Evolutionary conservation across 2,797 vertebrate species (phyloP), one percentile per base, ranked within the genome.

Genomic region (Labeo calbasu): DNA sequence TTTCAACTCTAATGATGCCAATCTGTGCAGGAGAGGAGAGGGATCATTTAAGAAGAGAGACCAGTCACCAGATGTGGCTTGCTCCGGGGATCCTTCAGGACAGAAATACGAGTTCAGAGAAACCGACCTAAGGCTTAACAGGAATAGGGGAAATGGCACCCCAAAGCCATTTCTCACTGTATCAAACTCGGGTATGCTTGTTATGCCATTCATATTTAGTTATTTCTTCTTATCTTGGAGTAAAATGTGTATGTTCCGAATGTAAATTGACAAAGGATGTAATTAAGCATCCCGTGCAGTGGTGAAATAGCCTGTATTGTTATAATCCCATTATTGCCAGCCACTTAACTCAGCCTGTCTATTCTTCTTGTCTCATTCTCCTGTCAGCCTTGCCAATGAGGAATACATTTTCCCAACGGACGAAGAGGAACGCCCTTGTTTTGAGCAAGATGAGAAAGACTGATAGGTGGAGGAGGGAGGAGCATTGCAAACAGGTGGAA

Each of bases 91-190:
- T 8, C 83, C 92, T 0, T 88, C 93, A 75, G 90, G 92, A 6
- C 93, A 92, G 70, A 97, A 96, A 91, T 98, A 98, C 71, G 92
- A 95, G 11, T 93, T 98, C 80, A 94, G 97, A 69, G 97, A 98
- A 90, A 93, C 97, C 3, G 96, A 95, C 65, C 94, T 96, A 3
- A 95, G 96, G 11, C 94, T 98, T 40, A 96, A 95, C 91, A 92
- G 95, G 83, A 95, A 95, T 88, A 95, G 91, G 85, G 89, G 91
- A 65, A 93, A 92, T 88, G 84, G 91, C 25, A 86, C 91, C 25
- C 25, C 90, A 6, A 89, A 91, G 75, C 92, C 92, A 1, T 78
- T 83, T n/a, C 73, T 90, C 83, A 86, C 92, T 17, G 89, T 92
- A 86, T 86, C 88, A 83, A 94, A 94, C 89, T 91, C 93, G 72